A percentile compares a stretch with the other conserved stretches of the same genome.
Conservation (phyloP, 2,888 invertebrate genomes). For the Polyommatus iphigenia region DNA sequence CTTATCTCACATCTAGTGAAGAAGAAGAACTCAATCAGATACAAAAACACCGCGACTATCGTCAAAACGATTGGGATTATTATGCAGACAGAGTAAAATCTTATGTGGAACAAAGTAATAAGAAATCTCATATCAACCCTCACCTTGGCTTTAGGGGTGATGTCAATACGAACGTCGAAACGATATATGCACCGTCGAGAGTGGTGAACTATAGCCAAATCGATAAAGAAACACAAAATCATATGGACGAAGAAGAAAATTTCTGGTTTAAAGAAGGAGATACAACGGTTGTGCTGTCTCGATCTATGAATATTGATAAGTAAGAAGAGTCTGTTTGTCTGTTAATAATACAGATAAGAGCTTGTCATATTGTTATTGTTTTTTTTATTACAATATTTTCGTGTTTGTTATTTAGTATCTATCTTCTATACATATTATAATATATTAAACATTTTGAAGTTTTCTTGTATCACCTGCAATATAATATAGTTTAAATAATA, state of each 20-base stretch:
- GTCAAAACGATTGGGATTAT: constrained; percentile 14
- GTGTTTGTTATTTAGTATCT: not conserved
- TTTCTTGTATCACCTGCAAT: no score
- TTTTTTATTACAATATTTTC: not conserved
- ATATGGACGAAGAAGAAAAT: constrained; percentile 28
- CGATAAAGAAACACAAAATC: not conserved
- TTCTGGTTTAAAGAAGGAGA: constrained; percentile 23
- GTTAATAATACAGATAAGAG: not conserved
- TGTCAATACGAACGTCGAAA: constrained; percentile 50
- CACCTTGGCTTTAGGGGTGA: constrained; percentile 12
- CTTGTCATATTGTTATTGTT: not conserved
- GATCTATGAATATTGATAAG: not conserved
- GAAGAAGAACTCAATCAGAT: constrained; percentile 49
- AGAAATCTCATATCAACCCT: constrained; percentile 7
- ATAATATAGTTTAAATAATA: no score
- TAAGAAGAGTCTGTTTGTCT: not conserved
- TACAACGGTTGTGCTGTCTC: constrained; percentile 11
- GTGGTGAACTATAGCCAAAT: constrained; percentile 56
- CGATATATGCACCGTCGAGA: constrained; percentile 61
- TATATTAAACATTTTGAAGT: no score
- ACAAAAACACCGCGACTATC: constrained; percentile 36
- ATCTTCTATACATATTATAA: no score
- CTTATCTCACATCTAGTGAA: constrained; percentile 49
- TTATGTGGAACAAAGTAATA: constrained; percentile 30
- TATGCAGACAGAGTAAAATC: constrained; percentile 27